A percentile compares a stretch with the other conserved stretches of the same genome.
Evolutionary conservation across 2,888 invertebrate species (phyloP).

Genomic region (Strigamia crassipes): DNA sequence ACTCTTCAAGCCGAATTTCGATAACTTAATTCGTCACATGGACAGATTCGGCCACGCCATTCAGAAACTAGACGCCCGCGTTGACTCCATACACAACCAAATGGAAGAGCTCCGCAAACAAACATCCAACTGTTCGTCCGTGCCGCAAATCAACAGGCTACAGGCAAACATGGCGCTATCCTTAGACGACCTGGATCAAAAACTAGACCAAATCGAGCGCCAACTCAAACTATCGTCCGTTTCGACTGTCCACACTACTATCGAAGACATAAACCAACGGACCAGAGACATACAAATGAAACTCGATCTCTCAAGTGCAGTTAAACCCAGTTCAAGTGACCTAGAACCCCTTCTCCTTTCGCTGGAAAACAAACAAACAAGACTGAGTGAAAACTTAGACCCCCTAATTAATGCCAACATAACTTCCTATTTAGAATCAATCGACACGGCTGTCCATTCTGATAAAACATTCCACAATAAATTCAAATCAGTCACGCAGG

Average conservation of each 20-base stretch:
- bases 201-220: not conserved
- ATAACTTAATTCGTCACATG: conserved; percentile 1
- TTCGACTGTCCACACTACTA: conserved; percentile 1
- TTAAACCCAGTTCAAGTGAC: not conserved
- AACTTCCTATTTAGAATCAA: not conserved
- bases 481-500: not conserved
- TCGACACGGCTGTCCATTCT: not conserved
- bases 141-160: not conserved
- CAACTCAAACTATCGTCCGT: not conserved
- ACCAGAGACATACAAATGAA: conserved; percentile 10
- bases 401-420: conserved; percentile 5
- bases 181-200: conserved; percentile 16
- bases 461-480: not conserved
- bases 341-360: not conserved
- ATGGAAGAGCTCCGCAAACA: conserved; percentile 9
- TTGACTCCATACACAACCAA: not conserved
- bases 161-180: not conserved
- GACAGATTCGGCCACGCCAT: not conserved
- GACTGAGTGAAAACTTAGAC: not conserved
- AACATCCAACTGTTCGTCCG: not conserved
- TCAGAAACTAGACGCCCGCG: not conserved
- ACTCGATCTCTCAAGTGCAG: not conserved
- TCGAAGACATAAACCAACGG: not conserved
- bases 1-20: conserved; percentile 13
- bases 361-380: not conserved